A percentile compares a stretch with the other conserved stretches of the same genome.
Evolutionary conservation across 2,797 vertebrate genomes (phyloP).

Genomic region (Anas flavirostris): DNA sequence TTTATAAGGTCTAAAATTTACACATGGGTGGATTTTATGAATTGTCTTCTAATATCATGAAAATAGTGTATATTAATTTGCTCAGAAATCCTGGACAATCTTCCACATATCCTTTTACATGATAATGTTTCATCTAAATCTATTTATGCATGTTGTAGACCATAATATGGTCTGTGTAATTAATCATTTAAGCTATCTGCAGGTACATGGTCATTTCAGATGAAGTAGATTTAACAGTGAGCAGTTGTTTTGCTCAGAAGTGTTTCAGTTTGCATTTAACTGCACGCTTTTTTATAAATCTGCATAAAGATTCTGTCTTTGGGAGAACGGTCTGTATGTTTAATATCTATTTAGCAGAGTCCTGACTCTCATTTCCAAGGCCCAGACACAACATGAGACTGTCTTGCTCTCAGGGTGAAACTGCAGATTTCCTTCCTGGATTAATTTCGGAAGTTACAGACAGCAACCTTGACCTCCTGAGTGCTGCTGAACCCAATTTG

Average conservation of each 20-base stretch:
- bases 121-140: not conserved
- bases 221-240: not conserved
- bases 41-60: not conserved
- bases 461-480: conserved; percentile 42
- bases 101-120: not conserved
- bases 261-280: not conserved
- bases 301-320: not conserved
- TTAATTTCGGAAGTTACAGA: conserved; percentile 56
- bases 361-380: conserved; percentile 26
- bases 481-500: not conserved
- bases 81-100: not conserved
- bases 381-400: not conserved
- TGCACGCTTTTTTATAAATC: not conserved
- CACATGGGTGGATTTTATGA: not conserved
- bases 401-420: conserved; percentile 62
- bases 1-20: not conserved
- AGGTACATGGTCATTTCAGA: not conserved
- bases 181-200: not conserved
- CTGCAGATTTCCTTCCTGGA: conserved; percentile 79
- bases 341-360: not conserved
- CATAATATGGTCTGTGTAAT: not conserved
- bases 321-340: not conserved
- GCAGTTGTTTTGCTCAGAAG: not conserved
- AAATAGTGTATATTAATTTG: not conserved
- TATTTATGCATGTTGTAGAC: not conserved